phyloP scores from a whole-genome alignment of 2,113 vertebrate genomes.

The Cyphomyrus plagiostoma region DNA sequence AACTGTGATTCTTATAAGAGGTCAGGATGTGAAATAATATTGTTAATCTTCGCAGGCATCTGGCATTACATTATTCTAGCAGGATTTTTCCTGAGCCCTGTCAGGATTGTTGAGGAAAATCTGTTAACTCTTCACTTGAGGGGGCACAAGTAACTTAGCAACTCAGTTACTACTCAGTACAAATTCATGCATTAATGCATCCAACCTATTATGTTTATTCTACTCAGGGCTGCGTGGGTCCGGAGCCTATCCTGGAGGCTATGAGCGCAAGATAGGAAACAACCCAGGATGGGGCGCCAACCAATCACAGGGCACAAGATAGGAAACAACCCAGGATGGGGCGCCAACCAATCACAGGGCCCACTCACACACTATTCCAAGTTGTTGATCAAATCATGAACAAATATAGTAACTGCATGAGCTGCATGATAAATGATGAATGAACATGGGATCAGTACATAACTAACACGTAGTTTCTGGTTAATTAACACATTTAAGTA shows the following conservation, averaged over 20 bases:
- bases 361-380: not conserved
- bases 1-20: not conserved
- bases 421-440: not conserved
- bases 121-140: not conserved
- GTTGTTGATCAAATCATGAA: not conserved
- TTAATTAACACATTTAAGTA: not conserved
- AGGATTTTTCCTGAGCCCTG: not conserved
- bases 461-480: not conserved
- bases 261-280: no score
- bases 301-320: no score
- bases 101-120: not conserved
- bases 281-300: no score
- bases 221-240: no score
- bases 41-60: not conserved
- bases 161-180: no score
- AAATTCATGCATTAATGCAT: no score
- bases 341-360: no score
- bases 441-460: not conserved
- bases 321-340: no score
- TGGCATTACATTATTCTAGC: not conserved
- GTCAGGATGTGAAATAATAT: not conserved
- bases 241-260: no score
- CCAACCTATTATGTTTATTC: no score
- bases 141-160: not conserved
- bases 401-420: not conserved